Evolutionary conservation across 2,888 invertebrate species (phyloP).

Genomic region (Laspeyria flexula): DNA sequence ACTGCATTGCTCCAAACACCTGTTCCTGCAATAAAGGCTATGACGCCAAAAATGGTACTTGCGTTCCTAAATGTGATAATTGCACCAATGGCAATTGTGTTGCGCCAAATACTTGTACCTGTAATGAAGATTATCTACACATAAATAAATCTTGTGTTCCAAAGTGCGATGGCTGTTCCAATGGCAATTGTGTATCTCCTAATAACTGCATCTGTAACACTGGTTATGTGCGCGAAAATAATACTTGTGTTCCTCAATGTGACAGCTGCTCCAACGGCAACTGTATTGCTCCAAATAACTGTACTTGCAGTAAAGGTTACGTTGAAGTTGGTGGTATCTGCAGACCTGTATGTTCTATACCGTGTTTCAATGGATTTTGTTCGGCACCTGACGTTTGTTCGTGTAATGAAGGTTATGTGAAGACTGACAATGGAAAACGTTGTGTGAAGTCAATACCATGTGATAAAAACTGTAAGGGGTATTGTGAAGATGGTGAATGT

Average conservation of each 20-base stretch:
- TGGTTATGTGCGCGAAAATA: constrained; percentile 23
- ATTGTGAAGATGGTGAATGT: constrained; percentile 30
- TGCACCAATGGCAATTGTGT: constrained; percentile 47
- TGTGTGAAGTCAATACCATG: constrained; percentile 31
- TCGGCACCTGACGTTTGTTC: constrained; percentile 40
- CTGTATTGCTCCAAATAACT: constrained; percentile 35
- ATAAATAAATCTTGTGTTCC: constrained; percentile 26
- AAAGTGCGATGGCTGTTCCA: constrained; percentile 38
- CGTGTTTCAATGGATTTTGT: constrained; percentile 40
- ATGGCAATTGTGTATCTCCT: constrained; percentile 43
- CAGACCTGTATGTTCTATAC: constrained; percentile 31
- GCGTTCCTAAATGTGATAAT: constrained; percentile 34
- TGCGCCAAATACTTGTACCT: constrained; percentile 7
- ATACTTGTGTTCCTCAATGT: constrained; percentile 37
- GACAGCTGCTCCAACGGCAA: constrained; percentile 41
- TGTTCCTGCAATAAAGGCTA: constrained; percentile 37
- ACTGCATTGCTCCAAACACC: constrained; percentile 62
- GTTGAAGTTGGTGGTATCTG: constrained; percentile 21
- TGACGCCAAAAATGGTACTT: constrained; percentile 10
- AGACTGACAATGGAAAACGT: constrained; percentile 28
- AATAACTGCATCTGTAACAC: constrained; percentile 29
- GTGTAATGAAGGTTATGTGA: constrained; percentile 43
- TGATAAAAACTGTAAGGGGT: constrained; percentile 31
- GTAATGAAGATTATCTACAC: constrained; percentile 21
- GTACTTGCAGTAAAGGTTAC: constrained; percentile 34